These are phyloP conservation scores for Chaetorhynchus papuensis DNA, from an alignment of 2,113 vertebrate species.

Conservation along the genomic window DNA sequence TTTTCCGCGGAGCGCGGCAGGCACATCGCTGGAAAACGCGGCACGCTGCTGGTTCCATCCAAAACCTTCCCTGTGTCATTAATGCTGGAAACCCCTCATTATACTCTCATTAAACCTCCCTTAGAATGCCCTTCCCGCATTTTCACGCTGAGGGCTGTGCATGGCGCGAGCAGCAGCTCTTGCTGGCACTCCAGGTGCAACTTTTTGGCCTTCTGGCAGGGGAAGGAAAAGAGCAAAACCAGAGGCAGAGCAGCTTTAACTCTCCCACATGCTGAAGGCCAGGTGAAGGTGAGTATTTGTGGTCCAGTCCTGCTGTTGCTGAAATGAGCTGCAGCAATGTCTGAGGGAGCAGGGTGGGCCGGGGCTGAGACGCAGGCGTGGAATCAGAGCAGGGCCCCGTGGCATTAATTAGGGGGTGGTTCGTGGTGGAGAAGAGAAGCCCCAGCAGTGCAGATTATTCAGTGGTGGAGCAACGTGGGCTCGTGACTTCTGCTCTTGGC, in stretches of 20 bases:
- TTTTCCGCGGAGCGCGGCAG: background rate
- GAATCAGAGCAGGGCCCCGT: background rate
- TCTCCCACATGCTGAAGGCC: background rate
- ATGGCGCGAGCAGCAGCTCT: accelerated
- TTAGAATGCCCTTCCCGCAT: background rate
- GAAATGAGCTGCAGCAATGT: background rate
- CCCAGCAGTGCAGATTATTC: background rate
- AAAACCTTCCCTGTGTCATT: background rate
- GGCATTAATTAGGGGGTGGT: background rate
- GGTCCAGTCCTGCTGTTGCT: background rate
- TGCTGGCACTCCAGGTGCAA: background rate
- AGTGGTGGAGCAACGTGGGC: background rate
- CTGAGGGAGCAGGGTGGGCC: background rate
- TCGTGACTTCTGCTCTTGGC: background rate
- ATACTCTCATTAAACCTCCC: background rate
- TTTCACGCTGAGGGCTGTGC: background rate
- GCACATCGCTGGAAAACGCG: background rate
- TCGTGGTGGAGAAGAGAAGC: accelerated
- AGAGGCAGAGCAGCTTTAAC: background rate
- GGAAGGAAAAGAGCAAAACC: background rate
- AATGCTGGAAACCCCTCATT: slow-evolving; percentile 8
- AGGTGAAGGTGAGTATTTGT: background rate
- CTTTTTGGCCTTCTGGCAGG: background rate
- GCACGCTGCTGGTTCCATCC: background rate
- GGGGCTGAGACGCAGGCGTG: background rate